Conservation (phyloP, 2,113 vertebrate species). For the Cottus gobio region DNA sequence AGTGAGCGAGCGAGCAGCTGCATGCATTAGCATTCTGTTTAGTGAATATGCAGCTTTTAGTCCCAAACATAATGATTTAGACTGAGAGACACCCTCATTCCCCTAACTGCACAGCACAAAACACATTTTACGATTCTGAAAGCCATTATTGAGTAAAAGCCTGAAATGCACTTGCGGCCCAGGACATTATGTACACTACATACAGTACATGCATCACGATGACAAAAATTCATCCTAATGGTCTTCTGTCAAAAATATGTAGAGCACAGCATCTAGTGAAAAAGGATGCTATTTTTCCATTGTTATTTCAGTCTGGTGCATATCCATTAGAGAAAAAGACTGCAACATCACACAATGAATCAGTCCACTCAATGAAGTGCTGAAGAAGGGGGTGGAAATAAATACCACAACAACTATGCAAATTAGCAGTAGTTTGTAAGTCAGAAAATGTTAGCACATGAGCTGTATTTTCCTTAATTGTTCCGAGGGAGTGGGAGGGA, state of each 20-base stretch:
- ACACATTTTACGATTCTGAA: conserved; percentile 50
- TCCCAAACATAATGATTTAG: conserved; percentile 52
- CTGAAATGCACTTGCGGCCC: conserved; percentile 48
- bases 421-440: conserved; percentile 26
- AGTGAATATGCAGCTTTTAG: conserved; percentile 51
- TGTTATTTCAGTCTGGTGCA: conserved; percentile 27
- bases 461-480: conserved; percentile 22
- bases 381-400: neutral
- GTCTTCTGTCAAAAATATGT: conserved; percentile 35
- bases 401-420: conserved; percentile 36
- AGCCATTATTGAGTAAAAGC: conserved; percentile 64
- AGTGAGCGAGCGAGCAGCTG: conserved; percentile 1
- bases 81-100: conserved; percentile 29
- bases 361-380: conserved; percentile 19
- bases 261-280: conserved; percentile 9
- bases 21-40: conserved; percentile 12
- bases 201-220: conserved; percentile 36
- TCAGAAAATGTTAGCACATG: conserved; percentile 12
- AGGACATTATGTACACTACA: conserved; percentile 31
- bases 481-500: neutral
- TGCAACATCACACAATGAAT: conserved; percentile 23
- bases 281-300: conserved; percentile 5
- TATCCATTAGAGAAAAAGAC: conserved; percentile 52
- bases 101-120: conserved; percentile 26
- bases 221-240: conserved; percentile 51